Evolutionary conservation across 35 echinoderm and acorn worm genomes (phyloP), one percentile per base, ranked within the genome.

Genomic region (Heliocidaris erythrogramma): DNA sequence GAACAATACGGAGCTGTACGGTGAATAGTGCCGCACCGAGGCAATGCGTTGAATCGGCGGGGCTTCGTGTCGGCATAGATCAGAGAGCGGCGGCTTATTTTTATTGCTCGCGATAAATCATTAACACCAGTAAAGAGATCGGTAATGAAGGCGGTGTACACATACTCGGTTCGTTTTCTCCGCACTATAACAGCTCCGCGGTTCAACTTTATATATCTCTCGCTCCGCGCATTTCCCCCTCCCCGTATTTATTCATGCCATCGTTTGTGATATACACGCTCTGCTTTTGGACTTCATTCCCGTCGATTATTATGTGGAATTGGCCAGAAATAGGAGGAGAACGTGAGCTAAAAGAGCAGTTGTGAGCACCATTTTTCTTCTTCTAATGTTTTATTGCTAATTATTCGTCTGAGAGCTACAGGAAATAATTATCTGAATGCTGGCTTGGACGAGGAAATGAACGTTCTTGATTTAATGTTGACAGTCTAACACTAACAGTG

Each of bases 51-150:
- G 31, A 50, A 92, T 92, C 30, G 91, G 48, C 50, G 49, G 49
- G 91, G 91, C 91, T 92, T 92, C 91, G 91, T 49, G 91, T 32
- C 91, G 91, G 91, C 91, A 59, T 89, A 92, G 31, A 92, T 92
- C 91, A 92, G 7, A 92, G 91, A 59, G 48, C 10, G 47, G 10
- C 91, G 91, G 91, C 91, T 92, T 92, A 92, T 92, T 92, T 92
- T 92, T 92, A 92, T 92, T 92, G 91, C 91, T 92, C 50, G 91
- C 91, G 91, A 92, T 92, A 92, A 92, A 92, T 92, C 91, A 92
- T 92, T 92, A 92, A 59, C 91, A 92, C 91, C 91, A 47, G 91
- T 92, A 92, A 92, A 92, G 91, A 59, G 91, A 4, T 4, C 2
- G 16, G 91, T 59, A 50, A 92, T 59, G 48, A 92, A 49, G 91